Evolutionary conservation across 2,797 vertebrate genomes (phyloP), one percentile per base, ranked within the genome.

Genomic region (Neosilurus mollespiculum): DNA sequence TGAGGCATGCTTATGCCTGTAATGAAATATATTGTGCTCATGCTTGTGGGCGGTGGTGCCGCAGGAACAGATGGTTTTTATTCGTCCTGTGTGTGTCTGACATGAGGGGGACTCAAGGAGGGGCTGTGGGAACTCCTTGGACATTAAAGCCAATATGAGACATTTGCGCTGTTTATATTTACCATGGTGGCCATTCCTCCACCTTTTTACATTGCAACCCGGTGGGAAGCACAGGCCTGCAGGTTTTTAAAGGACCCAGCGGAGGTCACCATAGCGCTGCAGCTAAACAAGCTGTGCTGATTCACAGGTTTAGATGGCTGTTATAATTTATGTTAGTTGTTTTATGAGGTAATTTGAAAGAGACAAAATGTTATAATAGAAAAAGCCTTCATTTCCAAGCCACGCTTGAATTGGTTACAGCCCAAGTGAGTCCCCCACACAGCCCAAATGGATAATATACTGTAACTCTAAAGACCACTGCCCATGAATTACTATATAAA

Each of bases 21-120:
- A 94, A 93, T 94, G 92, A 94, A 94, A 93, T 93, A 93, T 90
- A 91, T 93, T 94, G 93, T 94, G 91, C 93, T 94, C 81, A 58
- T 86, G 88, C 92, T 83, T 81, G 86, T 79, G 89, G 91, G 90
- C 61, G 86, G 85, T 90, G 88, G 91, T 92, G 93, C 93, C 83
- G 92, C 73, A 90, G 85, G 89, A 94, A 92, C 97, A 96, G 96
- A 96, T 96, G 96, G 94, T 94, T 96, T 93, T 92, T 93, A 94
- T 96, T 97, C 96, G 95, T 96, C 88, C 86, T 79, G 89, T 95
- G 93, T 93, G 93, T 93, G 93, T 96, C 94, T 95, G 94, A 95
- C 93, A 94, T 90, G 90, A 89, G 92, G 90, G 92, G 93, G 93
- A 92, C 88, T 91, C 93, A 95, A 94, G 93, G 93, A 93, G 91